phyloP scores from a whole-genome alignment of 37 sponge, comb jelly and placozoan species.

The Theonella swinhoei region DNA sequence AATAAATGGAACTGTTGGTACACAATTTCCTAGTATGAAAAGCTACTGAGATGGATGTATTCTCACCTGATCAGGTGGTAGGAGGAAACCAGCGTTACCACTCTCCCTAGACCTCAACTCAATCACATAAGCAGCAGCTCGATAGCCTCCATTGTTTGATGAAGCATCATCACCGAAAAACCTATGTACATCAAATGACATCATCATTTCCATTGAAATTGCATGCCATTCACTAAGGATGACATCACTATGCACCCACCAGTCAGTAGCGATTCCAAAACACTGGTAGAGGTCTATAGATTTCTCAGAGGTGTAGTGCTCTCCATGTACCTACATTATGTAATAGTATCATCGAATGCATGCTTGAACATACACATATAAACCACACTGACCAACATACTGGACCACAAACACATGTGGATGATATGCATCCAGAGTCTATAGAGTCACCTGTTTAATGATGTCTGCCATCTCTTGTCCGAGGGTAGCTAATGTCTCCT shows the following conservation, averaged over 20 bases:
- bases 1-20: not conserved
- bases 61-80: constrained; percentile 69
- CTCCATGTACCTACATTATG: constrained; percentile 29
- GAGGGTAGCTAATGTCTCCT: not conserved
- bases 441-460: not conserved
- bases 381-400: too few relatives aligned
- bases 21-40: too few relatives aligned
- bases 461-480: not conserved
- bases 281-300: constrained; percentile 61
- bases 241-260: too few relatives aligned
- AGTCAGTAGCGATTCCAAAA: constrained; percentile 62
- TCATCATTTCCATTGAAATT: too few relatives aligned
- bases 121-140: constrained; percentile 58
- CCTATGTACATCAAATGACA: too few relatives aligned
- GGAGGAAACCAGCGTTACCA: constrained; percentile 51
- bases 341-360: too few relatives aligned
- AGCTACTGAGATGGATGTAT: too few relatives aligned
- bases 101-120: constrained; percentile 57
- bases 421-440: too few relatives aligned
- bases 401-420: too few relatives aligned
- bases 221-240: too few relatives aligned
- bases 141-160: constrained; percentile 44
- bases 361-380: too few relatives aligned
- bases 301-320: constrained; percentile 49
- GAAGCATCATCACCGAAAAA: constrained; percentile 59